Evolutionary conservation across 1,140 invertebrate genomes (phyloP), one percentile per base, ranked within the genome.

Genomic region (Drosophila mojavensis): DNA sequence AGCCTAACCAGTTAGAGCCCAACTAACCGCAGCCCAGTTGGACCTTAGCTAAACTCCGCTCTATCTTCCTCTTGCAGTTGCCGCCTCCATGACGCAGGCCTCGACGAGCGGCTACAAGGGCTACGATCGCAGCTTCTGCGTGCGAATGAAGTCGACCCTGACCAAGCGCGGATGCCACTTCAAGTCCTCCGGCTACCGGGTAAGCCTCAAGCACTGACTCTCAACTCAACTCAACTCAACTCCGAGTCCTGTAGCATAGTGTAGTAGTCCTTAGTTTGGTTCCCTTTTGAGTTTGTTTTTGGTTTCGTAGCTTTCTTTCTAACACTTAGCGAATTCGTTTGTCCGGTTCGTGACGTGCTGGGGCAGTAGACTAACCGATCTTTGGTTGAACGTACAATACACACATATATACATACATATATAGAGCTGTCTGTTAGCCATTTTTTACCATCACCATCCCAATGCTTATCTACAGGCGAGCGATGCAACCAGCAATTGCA

Each of bases 161-260:
- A 99, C 98, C 15, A 99, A 99, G 93, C 94, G 98, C 90, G 98
- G 98, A 10, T 99, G 98, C 90, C 98, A 99, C 93, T 98, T 99
- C 92, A 99, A 99, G 93, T 98, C 97, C 20, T 99, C 98, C 58
- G 98, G 98, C 91, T 99, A 99, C 93, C 95, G 98, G 94, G 98
- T 99, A 94, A 96, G 96, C 94, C 3, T 45, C 13, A 5, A 45
- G 43, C 43, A 45, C 4, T 15, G 43, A 15, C 20, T 24, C 20
- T 3, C 20, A 24, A 24, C 7, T 15, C 3, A 15, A 45, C 24
- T 47, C 6, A 4, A 30, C 28, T 30, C 5, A 30, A 30, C 28
- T 10, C 3, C 4, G 41, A 20, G 50, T 28, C 24, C 13, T n/a
- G 24, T 51, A 26, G 24, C 48, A 5, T 26, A 26, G 24, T 51